Base-by-base conservation (phyloP, 2,113 vertebrate species). In the Polyodon spathula region DNA sequence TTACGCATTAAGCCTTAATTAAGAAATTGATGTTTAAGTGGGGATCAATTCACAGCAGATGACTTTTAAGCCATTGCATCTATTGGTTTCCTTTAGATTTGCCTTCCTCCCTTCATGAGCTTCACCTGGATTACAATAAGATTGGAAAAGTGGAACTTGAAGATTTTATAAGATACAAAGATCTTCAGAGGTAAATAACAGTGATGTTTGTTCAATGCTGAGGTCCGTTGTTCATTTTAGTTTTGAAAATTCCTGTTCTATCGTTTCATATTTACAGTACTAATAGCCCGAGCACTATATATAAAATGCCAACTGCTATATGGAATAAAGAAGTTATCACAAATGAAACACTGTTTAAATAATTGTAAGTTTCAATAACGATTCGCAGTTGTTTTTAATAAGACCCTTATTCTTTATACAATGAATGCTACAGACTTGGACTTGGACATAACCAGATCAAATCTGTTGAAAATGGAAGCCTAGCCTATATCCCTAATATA, bases 71-170 rank as follows among this genome's bases (percentile, higher is more conserved):
- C 43, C 43, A 7, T 44, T 44, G 7, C 12, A 44, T 77, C n/a
- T n/a, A n/a, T n/a, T n/a, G n/a, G n/a, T 54, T 7, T 54, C 58
- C 56, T 43, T 55, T 83, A 97, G 79, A 64, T 67, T 64, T 98
- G 53, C 96, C 96, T 37, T 71, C 91, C 11, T 89, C 89, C 46
- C 86, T 98, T 42, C 73, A 89, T 54, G 93, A 98, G 59, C 88
- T 98, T 68, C 93, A 91, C 58, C 79, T 98, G 78, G 94, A 98
- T 64, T 91, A 90, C 76, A 98, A 98, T 66, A 95, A 93, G 81
- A 97, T 98, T 66, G 74, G 85, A 37, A 78, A 87, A 68, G 83
- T 98, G 1, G 95, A 97, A 74, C 59, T 92, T 1, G 94, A 98
- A 64, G 96, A 98, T 75, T 93, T 98, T 67, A 88, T 87, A 63